phyloP scores from a whole-genome alignment of 2,797 vertebrate genomes.

The Coregonus ussuriensis region DNA sequence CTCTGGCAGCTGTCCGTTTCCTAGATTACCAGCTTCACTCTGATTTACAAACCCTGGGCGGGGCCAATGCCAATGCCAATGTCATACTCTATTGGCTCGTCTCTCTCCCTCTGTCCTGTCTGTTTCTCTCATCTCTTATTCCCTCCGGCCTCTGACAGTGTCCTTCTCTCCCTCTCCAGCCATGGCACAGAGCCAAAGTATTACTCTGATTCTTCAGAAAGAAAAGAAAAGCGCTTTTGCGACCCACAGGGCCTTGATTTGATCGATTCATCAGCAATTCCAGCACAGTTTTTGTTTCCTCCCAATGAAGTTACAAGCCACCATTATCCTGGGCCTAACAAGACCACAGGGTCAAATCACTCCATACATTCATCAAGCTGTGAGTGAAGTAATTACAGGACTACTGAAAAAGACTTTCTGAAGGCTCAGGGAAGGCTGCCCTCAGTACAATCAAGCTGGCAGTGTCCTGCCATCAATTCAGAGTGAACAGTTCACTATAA shows the following conservation, averaged over 20 bases:
- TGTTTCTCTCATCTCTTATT: neutral
- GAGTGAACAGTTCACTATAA: slow-evolving; percentile 20
- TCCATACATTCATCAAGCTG: slow-evolving; percentile 22
- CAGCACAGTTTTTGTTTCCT: no score
- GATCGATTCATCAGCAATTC: slow-evolving; percentile 33
- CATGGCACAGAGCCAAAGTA: slow-evolving; percentile 35
- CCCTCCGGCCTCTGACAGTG: slow-evolving; percentile 9
- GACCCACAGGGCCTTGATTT: slow-evolving; percentile 48
- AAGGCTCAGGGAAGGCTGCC: slow-evolving; percentile 9
- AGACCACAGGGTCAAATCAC: no score
- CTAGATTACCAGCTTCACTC: slow-evolving; percentile 34
- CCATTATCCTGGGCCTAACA: no score
- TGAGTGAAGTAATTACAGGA: slow-evolving; percentile 2
- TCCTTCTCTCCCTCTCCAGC: slow-evolving; percentile 41
- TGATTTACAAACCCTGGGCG: neutral
- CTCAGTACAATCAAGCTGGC: slow-evolving; percentile 14
- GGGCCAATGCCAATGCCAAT: neutral
- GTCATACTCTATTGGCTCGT: neutral
- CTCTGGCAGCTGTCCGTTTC: slow-evolving; percentile 48
- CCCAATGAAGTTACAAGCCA: no score
- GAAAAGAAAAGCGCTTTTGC: slow-evolving; percentile 36
- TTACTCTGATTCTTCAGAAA: slow-evolving; percentile 30
- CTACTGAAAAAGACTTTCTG: slow-evolving; percentile 11
- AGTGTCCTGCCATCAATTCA: neutral
- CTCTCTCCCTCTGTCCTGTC: neutral